Evolutionary conservation across 1,140 invertebrate genomes (phyloP), one percentile per base, ranked within the genome.

Genomic region (Rhyzopertha dominica): DNA sequence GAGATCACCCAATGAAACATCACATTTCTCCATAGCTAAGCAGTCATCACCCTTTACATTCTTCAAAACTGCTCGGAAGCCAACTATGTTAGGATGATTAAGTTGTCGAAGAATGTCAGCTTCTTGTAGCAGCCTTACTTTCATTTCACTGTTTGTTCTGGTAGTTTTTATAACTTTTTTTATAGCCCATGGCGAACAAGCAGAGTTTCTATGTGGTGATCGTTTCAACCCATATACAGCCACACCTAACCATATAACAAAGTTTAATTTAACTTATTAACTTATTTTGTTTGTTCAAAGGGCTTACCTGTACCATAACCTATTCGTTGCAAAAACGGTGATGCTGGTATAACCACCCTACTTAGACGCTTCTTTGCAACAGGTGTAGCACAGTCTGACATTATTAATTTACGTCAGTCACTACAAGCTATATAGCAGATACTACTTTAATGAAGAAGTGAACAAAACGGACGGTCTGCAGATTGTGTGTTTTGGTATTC

Each of bases 31-130:
- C 77, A 86, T 81, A 0, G 79, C 82, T 34, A 85, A 64, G 30
- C 78, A 79, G 49, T 77, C 71, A 42, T 82, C 77, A 1, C 84
- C 78, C 42, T 81, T 77, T 2, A 67, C 57, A 0, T 65, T 67
- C 47, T 79, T 75, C 2, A 75, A 72, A 37, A 86, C 78, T 2
- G 77, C 85, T 24, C 87, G 72, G 58, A 85, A 91, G 0, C 87
- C 87, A 3, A 92, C 80, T 32, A 92, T 86, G 57, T 91, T 89
- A 1, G 85, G 85, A 71, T 91, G 89, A 17, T 79, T 77, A 25
- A 92, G 71, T 40, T 76, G 72, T 43, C 78, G 76, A 13, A 85
- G 63, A 38, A 87, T 65, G 12, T 81, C 72, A 1, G 85, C 87
- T 69, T 92, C 89, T 1, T 74, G 65, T 46, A 74, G 67, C 16